Evolutionary conservation across 2,797 vertebrate genomes (phyloP), one percentile per base, ranked within the genome.

Genomic region (Tangara arthus): DNA sequence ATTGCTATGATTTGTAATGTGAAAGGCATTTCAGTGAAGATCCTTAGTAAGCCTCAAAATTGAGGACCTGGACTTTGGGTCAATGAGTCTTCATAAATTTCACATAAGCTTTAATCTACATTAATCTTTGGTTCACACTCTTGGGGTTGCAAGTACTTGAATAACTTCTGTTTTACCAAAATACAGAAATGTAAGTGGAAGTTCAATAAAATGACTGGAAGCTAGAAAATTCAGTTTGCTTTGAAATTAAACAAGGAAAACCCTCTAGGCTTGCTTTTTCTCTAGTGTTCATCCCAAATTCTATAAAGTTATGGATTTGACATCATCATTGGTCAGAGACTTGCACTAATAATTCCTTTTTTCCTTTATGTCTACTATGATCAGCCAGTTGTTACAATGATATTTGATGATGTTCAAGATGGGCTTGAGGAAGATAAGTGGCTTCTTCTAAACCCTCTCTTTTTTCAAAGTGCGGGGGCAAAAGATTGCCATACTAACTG

Each of bases 51-150:
- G 28, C 28, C 28, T 77, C 53, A 77, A 71, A 96, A 87, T 37
- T 34, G n/a, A 80, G 55, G 23, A 68, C 35, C 15, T 75, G 46
- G 55, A 72, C 64, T 82, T 92, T 50, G 50, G 49, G 50, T 85
- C 78, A 90, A 56, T 70, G 60, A 80, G 20, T 55, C 65, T 88
- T 76, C 55, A 89, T 89, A 84, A 79, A 93, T 89, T 90, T 94
- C 44, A 50, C 16, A 70, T 90, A 32, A 93, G 64, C 12, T 93
- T 89, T 87, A 89, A 85, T 89, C 71, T 83, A 59, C 77, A 68
- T 50, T 82, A 76, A 92, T 91, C 76, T 77, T 70, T 35, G 35
- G 46, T 89, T 77, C 84, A 71, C 57, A 91, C 50, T 85, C 35
- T 35, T 71, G 39, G 83, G 44, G 19, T 78, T 92, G 53, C 60